These are phyloP conservation scores for Chunga burmeisteri DNA, from an alignment of 2,113 vertebrate species.

Conservation along the genomic window DNA sequence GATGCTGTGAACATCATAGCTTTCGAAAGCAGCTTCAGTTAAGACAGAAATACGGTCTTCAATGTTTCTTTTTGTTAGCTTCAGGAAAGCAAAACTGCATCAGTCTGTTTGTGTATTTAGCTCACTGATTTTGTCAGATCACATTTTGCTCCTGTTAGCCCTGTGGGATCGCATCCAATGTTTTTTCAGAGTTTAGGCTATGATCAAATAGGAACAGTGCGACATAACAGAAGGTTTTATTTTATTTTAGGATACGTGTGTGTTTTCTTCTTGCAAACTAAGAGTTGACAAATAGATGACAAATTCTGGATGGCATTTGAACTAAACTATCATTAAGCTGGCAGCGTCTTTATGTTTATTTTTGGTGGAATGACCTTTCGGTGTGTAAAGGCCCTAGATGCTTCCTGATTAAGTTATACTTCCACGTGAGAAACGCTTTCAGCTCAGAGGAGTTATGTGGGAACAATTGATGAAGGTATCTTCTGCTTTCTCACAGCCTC, in stretches of 20 bases:
- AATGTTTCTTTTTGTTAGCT: not conserved
- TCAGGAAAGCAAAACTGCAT: not conserved
- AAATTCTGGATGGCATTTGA: slow-evolving; percentile 54
- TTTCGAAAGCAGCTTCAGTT: not conserved
- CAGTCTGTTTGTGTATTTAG: not conserved
- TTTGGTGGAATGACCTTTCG: slow-evolving; percentile 58
- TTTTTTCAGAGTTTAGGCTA: not conserved
- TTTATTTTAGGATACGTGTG: not conserved
- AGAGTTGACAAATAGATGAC: slow-evolving; percentile 52
- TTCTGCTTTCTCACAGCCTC: not conserved
- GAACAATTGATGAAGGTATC: not conserved
- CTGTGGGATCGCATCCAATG: not conserved
- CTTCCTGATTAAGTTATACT: slow-evolving; percentile 20
- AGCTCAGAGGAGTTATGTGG: not conserved
- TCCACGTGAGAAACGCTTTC: not conserved
- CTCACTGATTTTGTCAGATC: slow-evolving; percentile 2
- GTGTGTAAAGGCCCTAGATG: slow-evolving; percentile 23
- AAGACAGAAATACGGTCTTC: not conserved
- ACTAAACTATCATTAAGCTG: slow-evolving; percentile 50
- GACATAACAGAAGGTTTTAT: not conserved
- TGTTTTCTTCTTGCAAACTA: slow-evolving; percentile 4
- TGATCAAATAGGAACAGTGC: not conserved
- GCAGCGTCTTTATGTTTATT: slow-evolving; percentile 53
- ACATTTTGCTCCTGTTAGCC: not conserved
- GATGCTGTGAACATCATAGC: not conserved